phyloP scores from a whole-genome alignment of 2,113 vertebrate species.

The Girardinichthys multiradiatus region DNA sequence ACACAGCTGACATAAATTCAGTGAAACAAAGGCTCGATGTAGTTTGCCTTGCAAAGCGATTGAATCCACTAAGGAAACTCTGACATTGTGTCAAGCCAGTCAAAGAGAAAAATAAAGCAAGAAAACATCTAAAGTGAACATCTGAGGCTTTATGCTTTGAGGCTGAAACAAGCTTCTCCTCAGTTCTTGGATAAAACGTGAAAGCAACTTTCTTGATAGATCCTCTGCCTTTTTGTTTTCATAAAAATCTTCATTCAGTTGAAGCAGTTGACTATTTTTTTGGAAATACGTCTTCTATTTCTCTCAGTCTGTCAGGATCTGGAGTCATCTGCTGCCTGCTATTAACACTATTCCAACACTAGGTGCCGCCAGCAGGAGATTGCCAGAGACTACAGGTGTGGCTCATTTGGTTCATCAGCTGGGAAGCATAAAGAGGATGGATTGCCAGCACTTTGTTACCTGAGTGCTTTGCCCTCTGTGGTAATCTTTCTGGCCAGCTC shows the following conservation, averaged over 20 bases:
- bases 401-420: constrained; percentile 22
- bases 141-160: constrained; percentile 13
- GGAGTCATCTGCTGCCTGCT: too few species aligned
- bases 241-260: constrained; percentile 13
- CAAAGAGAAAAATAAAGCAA: constrained; percentile 17
- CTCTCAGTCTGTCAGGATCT: too few species aligned
- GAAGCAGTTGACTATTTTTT: constrained; percentile 10
- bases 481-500: too few species aligned
- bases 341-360: too few species aligned
- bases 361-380: too few species aligned
- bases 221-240: constrained; percentile 10
- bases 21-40: constrained; percentile 7
- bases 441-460: too few species aligned
- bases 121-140: constrained; percentile 19
- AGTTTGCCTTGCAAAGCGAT: constrained; percentile 12
- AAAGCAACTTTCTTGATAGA: constrained; percentile 14
- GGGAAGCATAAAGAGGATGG: too few species aligned
- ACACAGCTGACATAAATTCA: constrained; percentile 5
- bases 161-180: constrained; percentile 6
- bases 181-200: constrained; percentile 28
- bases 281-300: constrained; percentile 1
- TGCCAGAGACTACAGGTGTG: too few species aligned
- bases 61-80: constrained; percentile 24
- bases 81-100: constrained; percentile 17
- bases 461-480: too few species aligned